Evolutionary conservation across 1,140 invertebrate species (phyloP), one percentile per base, ranked within the genome.

Genomic region (Sarcophaga peregrina): DNA sequence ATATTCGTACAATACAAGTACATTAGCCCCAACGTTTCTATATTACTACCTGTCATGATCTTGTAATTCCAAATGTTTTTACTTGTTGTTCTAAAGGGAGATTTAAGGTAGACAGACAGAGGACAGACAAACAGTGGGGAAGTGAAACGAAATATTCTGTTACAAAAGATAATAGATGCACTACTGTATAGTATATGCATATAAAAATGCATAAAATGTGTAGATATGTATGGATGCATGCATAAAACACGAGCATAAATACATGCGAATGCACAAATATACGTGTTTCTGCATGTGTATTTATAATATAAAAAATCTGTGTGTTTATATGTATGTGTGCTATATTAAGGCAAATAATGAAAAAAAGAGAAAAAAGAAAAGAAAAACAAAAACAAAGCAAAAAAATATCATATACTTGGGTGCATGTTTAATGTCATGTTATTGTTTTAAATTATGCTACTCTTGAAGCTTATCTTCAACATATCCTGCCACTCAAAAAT

Each of bases 381-480:
- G 4, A 37, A 37, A 37, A 37, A 37, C 25, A 37, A 37, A 2
- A 37, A 37, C 25, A 37, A n/a, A n/a, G n/a, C n/a, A 76, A 78
- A 50, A 25, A 78, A 7, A 13, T 50, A 78, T 78, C 17, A 78
- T 50, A 50, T n/a, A 78, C 46, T 81, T 81, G 37, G 58, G 52
- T 62, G 37, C 52, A 81, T 81, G 48, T 54, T 54, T 80, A 17
- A 80, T 62, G 78, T 80, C 78, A 17, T 80, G 80, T 81, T 81
- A 81, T 81, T 81, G 80, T 81, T 81, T 81, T 81, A 81, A 45
- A 81, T 81, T 81, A 68, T 62, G 13, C 6, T 81, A n/a, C 52
- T 81, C 74, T 76, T 76, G 37, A 76, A 76, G 74, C 74, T 76
- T 76, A 76, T 76, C 74, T 48, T 45, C 74, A 76, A 7, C 74